Evolutionary conservation across 1,140 invertebrate species (phyloP).

Genomic region (Dendroctonus valens): DNA sequence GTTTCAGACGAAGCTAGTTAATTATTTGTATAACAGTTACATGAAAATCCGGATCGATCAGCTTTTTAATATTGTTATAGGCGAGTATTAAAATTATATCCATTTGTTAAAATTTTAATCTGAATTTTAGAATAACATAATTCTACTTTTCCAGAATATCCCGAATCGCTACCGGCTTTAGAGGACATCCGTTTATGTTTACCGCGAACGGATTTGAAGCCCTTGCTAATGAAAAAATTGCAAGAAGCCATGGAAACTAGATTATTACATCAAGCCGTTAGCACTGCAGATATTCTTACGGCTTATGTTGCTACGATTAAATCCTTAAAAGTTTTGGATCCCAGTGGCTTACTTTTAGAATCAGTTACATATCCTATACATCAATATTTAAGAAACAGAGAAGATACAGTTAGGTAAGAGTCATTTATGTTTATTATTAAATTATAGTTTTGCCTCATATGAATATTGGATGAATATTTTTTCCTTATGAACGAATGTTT

Average conservation of each 20-base stretch:
- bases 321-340: slow-evolving; percentile 87
- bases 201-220: slow-evolving; percentile 78
- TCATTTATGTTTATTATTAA: not conserved
- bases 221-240: slow-evolving; percentile 72
- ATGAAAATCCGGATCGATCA: slow-evolving; percentile 86
- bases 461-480: too few species aligned
- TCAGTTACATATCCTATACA: slow-evolving; percentile 93
- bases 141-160: slow-evolving; percentile 69
- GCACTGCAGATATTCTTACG: slow-evolving; percentile 95
- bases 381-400: slow-evolving; percentile 78
- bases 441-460: slow-evolving; percentile 7
- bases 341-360: slow-evolving; percentile 90
- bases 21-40: slow-evolving; percentile 87
- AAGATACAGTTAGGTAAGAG: slow-evolving; percentile 77
- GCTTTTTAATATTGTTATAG: slow-evolving; percentile 93
- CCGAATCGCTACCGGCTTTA: slow-evolving; percentile 90
- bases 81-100: slow-evolving; percentile 48
- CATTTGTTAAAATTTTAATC: not conserved
- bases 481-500: not conserved
- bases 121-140: not conserved
- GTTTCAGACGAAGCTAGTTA: slow-evolving; percentile 76
- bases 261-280: slow-evolving; percentile 90
- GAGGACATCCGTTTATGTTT: slow-evolving; percentile 87
- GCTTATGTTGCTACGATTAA: slow-evolving; percentile 95
- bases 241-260: slow-evolving; percentile 77